Conservation (phyloP, 1,140 invertebrate genomes). For the Ridgeia piscesae region DNA sequence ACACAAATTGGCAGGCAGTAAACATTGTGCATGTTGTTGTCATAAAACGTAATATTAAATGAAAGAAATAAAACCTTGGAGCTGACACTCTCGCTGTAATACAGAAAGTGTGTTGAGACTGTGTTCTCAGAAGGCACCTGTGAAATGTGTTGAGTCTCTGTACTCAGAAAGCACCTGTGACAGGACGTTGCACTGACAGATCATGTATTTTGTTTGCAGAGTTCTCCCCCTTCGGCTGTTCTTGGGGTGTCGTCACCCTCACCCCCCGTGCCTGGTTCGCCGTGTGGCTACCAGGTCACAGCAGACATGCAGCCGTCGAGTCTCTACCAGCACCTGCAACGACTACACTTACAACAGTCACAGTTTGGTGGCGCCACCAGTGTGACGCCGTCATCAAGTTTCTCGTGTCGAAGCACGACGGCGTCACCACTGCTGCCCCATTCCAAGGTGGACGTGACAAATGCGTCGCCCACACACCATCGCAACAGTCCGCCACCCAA, state of each 20-base stretch:
- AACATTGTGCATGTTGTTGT: too few relatives aligned
- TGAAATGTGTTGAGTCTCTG: too few relatives aligned
- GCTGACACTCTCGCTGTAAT: too few relatives aligned
- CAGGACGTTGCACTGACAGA: too few relatives aligned
- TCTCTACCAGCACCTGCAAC: slow-evolving; percentile 25
- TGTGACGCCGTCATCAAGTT: background rate
- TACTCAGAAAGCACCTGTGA: too few relatives aligned
- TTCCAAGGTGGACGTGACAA: slow-evolving; percentile 14
- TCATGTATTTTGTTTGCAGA: background rate
- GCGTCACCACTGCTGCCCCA: slow-evolving; percentile 29
- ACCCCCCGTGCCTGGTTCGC: slow-evolving; percentile 29
- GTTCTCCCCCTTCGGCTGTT: background rate
- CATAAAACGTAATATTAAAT: too few relatives aligned
- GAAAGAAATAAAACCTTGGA: too few relatives aligned
- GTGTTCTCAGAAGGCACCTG: too few relatives aligned
- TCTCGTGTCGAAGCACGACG: background rate
- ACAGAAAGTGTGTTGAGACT: too few relatives aligned
- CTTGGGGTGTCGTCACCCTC: slow-evolving; percentile 3
- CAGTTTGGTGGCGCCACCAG: background rate
- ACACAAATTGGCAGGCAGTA: too few relatives aligned
- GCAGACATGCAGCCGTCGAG: slow-evolving; percentile 10
- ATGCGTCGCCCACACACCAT: slow-evolving; percentile 48
- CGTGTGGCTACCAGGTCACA: slow-evolving; percentile 2
- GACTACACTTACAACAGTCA: slow-evolving; percentile 38
- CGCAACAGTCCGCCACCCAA: slow-evolving; percentile 52